Evolutionary conservation across 1,140 invertebrate species (phyloP).

Genomic region (Mycetomoellerius zeteki): DNA sequence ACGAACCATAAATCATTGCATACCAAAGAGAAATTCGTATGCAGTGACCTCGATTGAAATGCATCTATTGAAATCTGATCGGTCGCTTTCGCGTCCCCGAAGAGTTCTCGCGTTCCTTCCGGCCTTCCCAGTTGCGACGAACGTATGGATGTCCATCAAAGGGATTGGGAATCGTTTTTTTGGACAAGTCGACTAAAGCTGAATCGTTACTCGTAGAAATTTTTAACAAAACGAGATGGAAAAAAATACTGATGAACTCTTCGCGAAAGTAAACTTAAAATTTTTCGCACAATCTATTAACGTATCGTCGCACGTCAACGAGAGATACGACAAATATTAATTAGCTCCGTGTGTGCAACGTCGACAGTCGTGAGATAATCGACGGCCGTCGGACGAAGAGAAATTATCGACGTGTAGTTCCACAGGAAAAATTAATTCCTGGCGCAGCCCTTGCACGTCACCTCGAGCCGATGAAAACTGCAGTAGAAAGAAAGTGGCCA

Average conservation of each 20-base stretch:
- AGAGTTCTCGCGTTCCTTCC: constrained; percentile 54
- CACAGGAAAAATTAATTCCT: constrained; percentile 52
- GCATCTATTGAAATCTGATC: constrained; percentile 80
- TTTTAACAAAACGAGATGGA: constrained; percentile 2
- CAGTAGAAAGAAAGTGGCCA: constrained; percentile 29
- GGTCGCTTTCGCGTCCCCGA: constrained; percentile 65
- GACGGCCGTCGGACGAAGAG: constrained; percentile 49
- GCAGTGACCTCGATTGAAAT: constrained; percentile 78
- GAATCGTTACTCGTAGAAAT: constrained; percentile 7
- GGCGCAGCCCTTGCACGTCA: background rate
- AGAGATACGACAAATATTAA: constrained; percentile 55
- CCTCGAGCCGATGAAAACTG: constrained; percentile 33
- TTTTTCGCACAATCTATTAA: constrained; percentile 44
- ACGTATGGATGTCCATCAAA: constrained; percentile 39
- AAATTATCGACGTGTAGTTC: constrained; percentile 40
- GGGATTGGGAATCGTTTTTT: background rate
- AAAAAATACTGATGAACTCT: background rate
- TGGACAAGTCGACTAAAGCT: constrained; percentile 12
- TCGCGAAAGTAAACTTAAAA: constrained; percentile 1
- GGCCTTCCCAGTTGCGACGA: constrained; percentile 39
- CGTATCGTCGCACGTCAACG: constrained; percentile 29
- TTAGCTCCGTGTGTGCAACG: constrained; percentile 22
- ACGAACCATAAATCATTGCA: constrained; percentile 62
- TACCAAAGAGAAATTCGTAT: constrained; percentile 71
- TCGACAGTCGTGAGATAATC: constrained; percentile 39